A percentile compares a stretch with the other conserved stretches of the same genome.
Conservation (phyloP, 2,113 vertebrate species). For the Tragelaphus imberbis region DNA sequence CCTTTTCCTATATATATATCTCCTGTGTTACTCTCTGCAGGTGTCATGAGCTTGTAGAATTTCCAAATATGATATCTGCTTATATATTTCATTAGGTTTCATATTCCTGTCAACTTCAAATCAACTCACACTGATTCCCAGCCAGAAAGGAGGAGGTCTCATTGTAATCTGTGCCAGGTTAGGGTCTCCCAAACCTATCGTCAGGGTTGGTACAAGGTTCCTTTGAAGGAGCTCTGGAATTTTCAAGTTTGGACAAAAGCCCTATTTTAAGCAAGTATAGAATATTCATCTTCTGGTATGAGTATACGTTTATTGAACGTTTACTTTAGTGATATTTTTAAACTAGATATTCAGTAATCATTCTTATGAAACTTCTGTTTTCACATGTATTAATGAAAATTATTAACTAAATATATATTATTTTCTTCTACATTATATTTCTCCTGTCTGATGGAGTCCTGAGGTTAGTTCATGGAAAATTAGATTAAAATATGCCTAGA, state of each 20-base stretch:
- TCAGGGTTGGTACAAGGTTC: not conserved
- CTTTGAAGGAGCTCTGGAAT: not conserved
- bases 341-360: not conserved
- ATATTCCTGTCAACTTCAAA: constrained; percentile 6
- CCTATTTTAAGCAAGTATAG: not conserved
- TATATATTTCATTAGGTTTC: constrained; percentile 43
- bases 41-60: constrained; percentile 19
- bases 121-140: not conserved
- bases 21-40: not conserved
- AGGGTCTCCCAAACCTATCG: not conserved
- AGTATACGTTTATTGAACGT: not conserved
- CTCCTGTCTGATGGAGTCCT: not conserved
- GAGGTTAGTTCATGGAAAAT: not conserved
- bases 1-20: not conserved
- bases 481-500: not conserved
- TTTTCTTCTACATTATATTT: not conserved
- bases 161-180: not conserved
- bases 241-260: not conserved
- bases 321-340: not conserved
- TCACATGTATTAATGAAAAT: not conserved
- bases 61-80: constrained; percentile 36
- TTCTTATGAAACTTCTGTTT: not conserved
- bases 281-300: not conserved
- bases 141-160: not conserved
- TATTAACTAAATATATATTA: not conserved